These are phyloP conservation scores for Kryptolebias ocellatus DNA, from an alignment of 2,797 vertebrate species.

Conservation along the genomic window DNA sequence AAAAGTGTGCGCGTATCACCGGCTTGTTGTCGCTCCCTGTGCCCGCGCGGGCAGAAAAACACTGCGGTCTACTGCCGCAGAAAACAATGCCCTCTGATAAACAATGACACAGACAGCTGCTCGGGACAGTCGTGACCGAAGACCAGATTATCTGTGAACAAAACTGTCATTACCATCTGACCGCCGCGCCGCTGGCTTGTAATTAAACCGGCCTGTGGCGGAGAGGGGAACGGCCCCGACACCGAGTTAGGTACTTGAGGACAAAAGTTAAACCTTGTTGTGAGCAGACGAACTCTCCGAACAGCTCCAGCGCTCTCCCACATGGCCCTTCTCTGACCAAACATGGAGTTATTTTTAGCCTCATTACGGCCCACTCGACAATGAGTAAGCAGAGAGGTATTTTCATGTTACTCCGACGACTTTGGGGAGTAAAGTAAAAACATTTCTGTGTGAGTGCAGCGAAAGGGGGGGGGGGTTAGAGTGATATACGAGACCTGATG, in stretches of 20 bases:
- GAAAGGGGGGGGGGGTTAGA: not conserved
- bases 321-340: slow-evolving; percentile 65
- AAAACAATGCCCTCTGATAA: slow-evolving; percentile 61
- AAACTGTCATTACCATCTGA: slow-evolving; percentile 40
- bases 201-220: slow-evolving; percentile 48
- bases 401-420: slow-evolving; percentile 75
- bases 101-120: slow-evolving; percentile 58
- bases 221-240: slow-evolving; percentile 19
- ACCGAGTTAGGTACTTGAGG: slow-evolving; percentile 38
- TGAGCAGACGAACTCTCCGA: slow-evolving; percentile 40
- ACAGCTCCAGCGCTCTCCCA: slow-evolving; percentile 46
- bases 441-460: slow-evolving; percentile 54
- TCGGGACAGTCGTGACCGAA: slow-evolving; percentile 19
- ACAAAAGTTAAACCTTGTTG: slow-evolving; percentile 52
- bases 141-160: slow-evolving; percentile 40
- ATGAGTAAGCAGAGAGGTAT: slow-evolving; percentile 78
- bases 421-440: slow-evolving; percentile 64
- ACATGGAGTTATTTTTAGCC: slow-evolving; percentile 78
- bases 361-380: slow-evolving; percentile 68
- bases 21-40: slow-evolving; percentile 32
- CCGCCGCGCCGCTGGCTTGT: slow-evolving; percentile 50
- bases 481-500: slow-evolving; percentile 26
- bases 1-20: slow-evolving; percentile 13
- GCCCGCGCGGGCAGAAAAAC: slow-evolving; percentile 5
- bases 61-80: slow-evolving; percentile 8